These are phyloP conservation scores for Agrypnus murinus DNA, from an alignment of 2,888 invertebrate species.

Conservation along the genomic window DNA sequence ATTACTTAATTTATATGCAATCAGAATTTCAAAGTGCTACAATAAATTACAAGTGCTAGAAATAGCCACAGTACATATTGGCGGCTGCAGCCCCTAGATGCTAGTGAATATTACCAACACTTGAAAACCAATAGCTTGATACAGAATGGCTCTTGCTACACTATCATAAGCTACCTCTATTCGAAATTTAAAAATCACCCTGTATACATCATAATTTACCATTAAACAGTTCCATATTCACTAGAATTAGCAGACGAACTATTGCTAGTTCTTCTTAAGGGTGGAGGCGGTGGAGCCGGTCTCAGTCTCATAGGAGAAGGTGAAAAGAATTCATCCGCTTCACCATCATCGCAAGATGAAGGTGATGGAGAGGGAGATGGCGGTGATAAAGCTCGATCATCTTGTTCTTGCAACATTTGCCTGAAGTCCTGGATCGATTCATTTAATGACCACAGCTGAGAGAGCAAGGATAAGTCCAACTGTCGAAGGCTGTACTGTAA, in stretches of 20 bases:
- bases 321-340: constrained; percentile 63
- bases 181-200: too few species aligned
- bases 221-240: constrained; percentile 59
- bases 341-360: constrained; percentile 71
- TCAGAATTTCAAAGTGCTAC: too few species aligned
- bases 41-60: too few species aligned
- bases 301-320: constrained; percentile 66
- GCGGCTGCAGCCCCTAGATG: too few species aligned
- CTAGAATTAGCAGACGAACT: constrained; percentile 64
- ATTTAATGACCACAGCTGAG: constrained; percentile 93
- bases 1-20: too few species aligned
- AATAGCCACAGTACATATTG: too few species aligned
- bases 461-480: constrained; percentile 90
- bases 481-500: constrained; percentile 92
- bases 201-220: background rate
- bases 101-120: too few species aligned
- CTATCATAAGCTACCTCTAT: too few species aligned
- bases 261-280: constrained; percentile 66
- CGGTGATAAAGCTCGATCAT: constrained; percentile 70
- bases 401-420: constrained; percentile 77
- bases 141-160: too few species aligned
- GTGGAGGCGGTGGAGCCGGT: constrained; percentile 72
- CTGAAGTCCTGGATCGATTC: constrained; percentile 94
- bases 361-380: constrained; percentile 75
- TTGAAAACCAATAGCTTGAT: too few species aligned